Base-by-base conservation (phyloP, 2,888 invertebrate species). In the Laspeyria flexula region DNA sequence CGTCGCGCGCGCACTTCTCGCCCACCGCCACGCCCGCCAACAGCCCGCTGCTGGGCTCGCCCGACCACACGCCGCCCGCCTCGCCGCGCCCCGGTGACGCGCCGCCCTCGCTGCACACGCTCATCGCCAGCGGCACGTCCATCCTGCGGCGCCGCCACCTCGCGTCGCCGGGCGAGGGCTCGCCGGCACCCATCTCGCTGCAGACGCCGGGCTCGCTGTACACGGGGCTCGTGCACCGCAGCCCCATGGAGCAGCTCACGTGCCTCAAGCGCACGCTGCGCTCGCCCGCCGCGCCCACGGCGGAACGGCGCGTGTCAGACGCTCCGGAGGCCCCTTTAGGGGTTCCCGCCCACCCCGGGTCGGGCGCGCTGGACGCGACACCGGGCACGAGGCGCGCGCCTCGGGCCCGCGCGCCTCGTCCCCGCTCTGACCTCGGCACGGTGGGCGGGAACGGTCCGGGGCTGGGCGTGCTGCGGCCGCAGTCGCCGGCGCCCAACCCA, bases 1-100 rank as follows among this genome's bases (percentile, higher is more conserved):
- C 75, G 95, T 96, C 86, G 93, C 94, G 62, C 94, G 94, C 94
- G 21, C 95, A 93, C 75, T 97, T 94, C 82, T 94, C 96, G 5
- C 96, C 97, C 2, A 97, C 97, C 0, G 97, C 97, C 5, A 97
- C 97, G 4, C 97, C 97, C 1, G 96, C 96, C 77, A 97, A 97
- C 83, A 97, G 96, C 77, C 97, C 97, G 0, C 95, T 95, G 68
- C 85, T 92, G 29, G 94, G 94, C 31, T 90, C 95, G 23, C 95
- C 92, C 1, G 94, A 72, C 85, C 54, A 77, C 9, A 85, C 95
- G 12, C 95, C 92, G 11, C 89, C 89, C 1, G 66, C 87, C 12
- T 86, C 95, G 0, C 93, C 94, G 94, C 97, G 94, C 79, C 98
- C 75, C 94, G 97, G 88, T 46, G 88, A 85, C 65, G 85, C 88